Evolutionary conservation across 2,888 invertebrate genomes (phyloP), one percentile per base, ranked within the genome.

Genomic region (Frankliniella intonsa): DNA sequence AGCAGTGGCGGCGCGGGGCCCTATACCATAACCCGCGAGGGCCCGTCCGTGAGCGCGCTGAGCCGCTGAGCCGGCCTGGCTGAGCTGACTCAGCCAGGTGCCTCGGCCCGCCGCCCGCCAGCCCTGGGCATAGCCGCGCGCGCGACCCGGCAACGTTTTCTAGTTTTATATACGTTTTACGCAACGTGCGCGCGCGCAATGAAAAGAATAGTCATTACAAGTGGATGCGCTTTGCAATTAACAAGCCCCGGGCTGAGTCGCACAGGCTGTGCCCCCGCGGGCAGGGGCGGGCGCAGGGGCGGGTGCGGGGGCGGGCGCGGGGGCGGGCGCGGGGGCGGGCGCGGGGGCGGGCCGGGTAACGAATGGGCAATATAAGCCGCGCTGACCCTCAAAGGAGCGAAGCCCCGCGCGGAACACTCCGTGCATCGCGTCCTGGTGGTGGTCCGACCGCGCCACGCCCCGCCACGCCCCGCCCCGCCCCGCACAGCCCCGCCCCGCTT

Each of bases 181-280:
- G 69, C 69, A 76, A 76, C 69, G 69, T 25, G 22, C 62, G 19
- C 55, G 14, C 10, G 55, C 62, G 69, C 69, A 76, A 76, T 76
- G 69, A 76, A 76, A 76, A 76, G 69, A 76, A 76, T 76, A 76
- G 69, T 76, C 69, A 76, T 76, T 76, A 76, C 69, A 19, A n/a
- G 62, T 62, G 62, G 62, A 62, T 62, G 69, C 38, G 38, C 38
- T 38, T 38, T 76, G 69, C 69, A 76, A 76, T 76, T 76, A 76
- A 76, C 25, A 9, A 76, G 69, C 62, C 38, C 38, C 38, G 38
- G 38, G 38, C 38, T 38, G 38, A 38, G 38, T 38, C 5, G 38
- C 38, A 3, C 38, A 38, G 2, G 38, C 5, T 38, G 38, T 3
- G 38, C 38, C 38, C 38, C 38, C 38, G 38, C 38, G 38, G 38